phyloP scores from a whole-genome alignment of 1,140 invertebrate genomes.

The Neodiprion fabricii region DNA sequence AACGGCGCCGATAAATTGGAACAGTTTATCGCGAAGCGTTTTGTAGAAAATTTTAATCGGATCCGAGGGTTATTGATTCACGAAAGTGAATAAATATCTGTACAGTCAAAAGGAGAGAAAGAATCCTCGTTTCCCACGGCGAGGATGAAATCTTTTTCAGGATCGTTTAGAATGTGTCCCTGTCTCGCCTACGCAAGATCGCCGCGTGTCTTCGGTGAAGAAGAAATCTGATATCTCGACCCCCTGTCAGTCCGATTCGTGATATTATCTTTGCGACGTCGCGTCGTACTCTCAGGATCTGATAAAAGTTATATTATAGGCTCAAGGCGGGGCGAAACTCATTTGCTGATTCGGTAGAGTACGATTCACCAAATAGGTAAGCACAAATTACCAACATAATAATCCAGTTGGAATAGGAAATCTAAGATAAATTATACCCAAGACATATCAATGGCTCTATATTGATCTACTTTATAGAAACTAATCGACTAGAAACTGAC shows the following conservation, averaged over 20 bases:
- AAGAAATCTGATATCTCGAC: neutral
- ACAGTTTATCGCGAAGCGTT: neutral
- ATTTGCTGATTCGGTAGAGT: neutral
- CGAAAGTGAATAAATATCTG: no score
- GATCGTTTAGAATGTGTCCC: no score
- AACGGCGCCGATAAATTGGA: neutral
- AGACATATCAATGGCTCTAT: no score
- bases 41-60: neutral
- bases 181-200: neutral
- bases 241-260: neutral
- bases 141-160: no score
- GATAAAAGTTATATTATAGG: neutral
- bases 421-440: no score
- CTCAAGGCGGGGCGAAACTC: neutral
- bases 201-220: neutral
- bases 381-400: no score
- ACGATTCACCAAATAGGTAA: no score
- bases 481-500: no score
- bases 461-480: no score
- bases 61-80: neutral
- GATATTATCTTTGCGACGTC: conserved; percentile 5
- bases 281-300: neutral
- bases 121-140: no score
- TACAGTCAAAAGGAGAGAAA: no score
- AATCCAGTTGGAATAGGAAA: no score